Conservation (phyloP, 2,113 vertebrate genomes). For the Vicugna pacos region DNA sequence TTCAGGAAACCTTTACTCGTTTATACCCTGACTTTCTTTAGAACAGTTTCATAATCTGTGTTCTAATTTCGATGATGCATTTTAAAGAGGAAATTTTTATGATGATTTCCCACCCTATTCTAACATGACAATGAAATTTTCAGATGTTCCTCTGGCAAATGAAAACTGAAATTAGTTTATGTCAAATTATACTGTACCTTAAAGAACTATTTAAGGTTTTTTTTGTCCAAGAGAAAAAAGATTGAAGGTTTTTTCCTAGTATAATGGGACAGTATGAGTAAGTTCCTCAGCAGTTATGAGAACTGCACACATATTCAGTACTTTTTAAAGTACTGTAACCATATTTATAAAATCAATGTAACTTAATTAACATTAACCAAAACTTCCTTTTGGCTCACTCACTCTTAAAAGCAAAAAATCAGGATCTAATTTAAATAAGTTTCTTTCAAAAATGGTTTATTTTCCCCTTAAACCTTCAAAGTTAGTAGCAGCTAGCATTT, state of each 20-base stretch:
- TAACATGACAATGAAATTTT: conserved; percentile 22
- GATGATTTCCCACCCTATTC: background rate
- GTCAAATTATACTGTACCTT: background rate
- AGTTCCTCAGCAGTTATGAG: background rate
- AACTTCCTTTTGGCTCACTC: background rate
- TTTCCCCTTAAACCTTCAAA: background rate
- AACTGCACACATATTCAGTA: background rate
- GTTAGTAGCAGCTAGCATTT: background rate
- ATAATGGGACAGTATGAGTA: background rate
- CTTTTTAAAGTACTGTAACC: background rate
- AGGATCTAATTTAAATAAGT: background rate
- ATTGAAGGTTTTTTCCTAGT: background rate
- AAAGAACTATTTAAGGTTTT: background rate
- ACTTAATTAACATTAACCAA: background rate
- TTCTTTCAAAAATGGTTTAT: conserved; percentile 13
- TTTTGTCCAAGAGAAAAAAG: background rate
- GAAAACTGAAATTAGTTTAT: background rate
- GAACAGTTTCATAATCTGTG: background rate
- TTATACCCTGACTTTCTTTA: conserved; percentile 12
- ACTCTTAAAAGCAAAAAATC: conserved; percentile 33
- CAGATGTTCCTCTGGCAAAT: background rate
- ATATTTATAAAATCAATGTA: conserved; percentile 10
- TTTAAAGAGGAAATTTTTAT: background rate
- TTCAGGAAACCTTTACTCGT: conserved; percentile 1
- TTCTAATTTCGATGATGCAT: background rate